Conservation (phyloP, 2,888 invertebrate genomes). For the Hofmannophila pseudospretella region DNA sequence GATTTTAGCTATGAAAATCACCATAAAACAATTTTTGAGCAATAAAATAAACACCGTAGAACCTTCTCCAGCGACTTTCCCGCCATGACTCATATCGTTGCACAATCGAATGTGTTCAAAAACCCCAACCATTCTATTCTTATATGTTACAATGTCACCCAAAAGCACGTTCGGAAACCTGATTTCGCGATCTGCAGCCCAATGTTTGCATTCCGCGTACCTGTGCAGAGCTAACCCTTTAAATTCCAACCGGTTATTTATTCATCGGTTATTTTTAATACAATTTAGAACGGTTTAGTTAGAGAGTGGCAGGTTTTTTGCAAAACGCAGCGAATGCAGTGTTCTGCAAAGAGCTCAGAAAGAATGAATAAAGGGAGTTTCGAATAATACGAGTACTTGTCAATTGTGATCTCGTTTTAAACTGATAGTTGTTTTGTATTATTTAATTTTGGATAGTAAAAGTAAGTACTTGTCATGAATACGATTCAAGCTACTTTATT, state of each 20-base stretch:
- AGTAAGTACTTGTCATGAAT: too few relatives aligned
- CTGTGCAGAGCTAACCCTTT: conserved; percentile 43
- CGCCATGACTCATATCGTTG: not conserved
- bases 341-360: conserved; percentile 31
- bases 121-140: conserved; percentile 24
- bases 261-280: conserved; percentile 20
- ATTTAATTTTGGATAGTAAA: too few relatives aligned
- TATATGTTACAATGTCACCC: conserved; percentile 13
- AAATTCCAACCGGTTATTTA: conserved; percentile 30
- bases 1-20: too few relatives aligned
- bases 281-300: conserved; percentile 10
- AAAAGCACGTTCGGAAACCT: conserved; percentile 38
- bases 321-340: conserved; percentile 20
- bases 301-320: conserved; percentile 24
- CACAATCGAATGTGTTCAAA: conserved; percentile 21
- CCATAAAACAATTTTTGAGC: too few relatives aligned
- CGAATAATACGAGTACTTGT: conserved; percentile 12
- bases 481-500: too few relatives aligned
- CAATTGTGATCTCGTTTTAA: conserved; percentile 22
- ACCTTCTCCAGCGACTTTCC: too few relatives aligned
- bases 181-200: conserved; percentile 49
- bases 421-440: too few relatives aligned
- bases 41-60: too few relatives aligned
- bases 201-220: conserved; percentile 60
- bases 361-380: conserved; percentile 12